phyloP scores from a whole-genome alignment of 2,888 invertebrate genomes.

The Euclidia mi region DNA sequence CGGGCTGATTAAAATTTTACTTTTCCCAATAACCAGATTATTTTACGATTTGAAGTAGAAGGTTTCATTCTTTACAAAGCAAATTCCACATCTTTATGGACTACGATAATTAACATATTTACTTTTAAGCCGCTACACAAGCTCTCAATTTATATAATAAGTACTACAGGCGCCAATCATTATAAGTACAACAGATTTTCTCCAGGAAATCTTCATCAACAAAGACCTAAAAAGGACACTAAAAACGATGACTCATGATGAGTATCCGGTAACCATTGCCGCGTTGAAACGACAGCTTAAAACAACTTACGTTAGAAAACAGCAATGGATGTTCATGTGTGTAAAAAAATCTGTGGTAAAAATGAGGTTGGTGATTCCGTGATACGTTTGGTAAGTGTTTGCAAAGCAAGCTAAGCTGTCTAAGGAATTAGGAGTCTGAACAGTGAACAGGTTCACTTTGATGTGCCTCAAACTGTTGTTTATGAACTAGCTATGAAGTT shows the following conservation, averaged over 20 bases:
- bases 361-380: conserved; percentile 23
- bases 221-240: conserved; percentile 8
- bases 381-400: conserved; percentile 47
- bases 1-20: no score
- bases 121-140: no score
- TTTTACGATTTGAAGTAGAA: no score
- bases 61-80: no score
- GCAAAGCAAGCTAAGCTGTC: conserved; percentile 59
- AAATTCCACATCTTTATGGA: no score
- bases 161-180: conserved; percentile 26
- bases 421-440: conserved; percentile 56
- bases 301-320: not conserved
- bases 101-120: no score
- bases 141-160: conserved; percentile 36
- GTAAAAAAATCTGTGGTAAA: not conserved
- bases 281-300: not conserved
- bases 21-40: no score
- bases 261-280: not conserved
- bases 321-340: conserved; percentile 6
- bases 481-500: conserved; percentile 25
- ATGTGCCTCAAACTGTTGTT: conserved; percentile 42
- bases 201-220: conserved; percentile 40
- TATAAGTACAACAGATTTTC: conserved; percentile 49
- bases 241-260: not conserved
- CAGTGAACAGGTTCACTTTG: conserved; percentile 50